Conservation (phyloP, 1,140 invertebrate species). For the Theocolax elegans region DNA sequence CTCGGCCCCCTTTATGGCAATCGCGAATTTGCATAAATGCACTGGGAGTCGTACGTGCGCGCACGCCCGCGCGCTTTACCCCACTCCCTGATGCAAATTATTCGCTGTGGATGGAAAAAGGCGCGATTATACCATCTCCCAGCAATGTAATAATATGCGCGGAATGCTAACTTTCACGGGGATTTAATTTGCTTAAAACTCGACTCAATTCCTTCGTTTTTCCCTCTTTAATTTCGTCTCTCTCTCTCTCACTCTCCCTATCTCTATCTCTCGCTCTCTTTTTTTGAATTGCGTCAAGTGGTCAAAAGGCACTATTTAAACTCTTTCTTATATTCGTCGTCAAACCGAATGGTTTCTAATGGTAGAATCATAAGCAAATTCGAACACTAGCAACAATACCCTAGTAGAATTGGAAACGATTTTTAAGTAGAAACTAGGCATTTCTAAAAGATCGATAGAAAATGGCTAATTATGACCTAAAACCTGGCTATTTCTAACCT, state of each 20-base stretch:
- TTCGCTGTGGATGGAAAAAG: slow-evolving; percentile 26
- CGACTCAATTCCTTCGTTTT: not conserved
- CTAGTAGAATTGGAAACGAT: no score
- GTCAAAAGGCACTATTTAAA: no score
- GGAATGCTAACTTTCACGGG: slow-evolving; percentile 32
- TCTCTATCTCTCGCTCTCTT: slow-evolving; percentile 3
- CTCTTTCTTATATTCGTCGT: no score
- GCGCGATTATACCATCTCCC: slow-evolving; percentile 25
- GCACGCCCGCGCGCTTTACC: no score
- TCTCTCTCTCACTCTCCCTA: not conserved
- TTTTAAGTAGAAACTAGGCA: no score
- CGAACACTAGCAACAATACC: no score
- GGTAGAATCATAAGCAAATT: no score
- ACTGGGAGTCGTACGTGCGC: no score
- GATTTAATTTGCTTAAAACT: slow-evolving; percentile 42
- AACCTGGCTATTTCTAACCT: no score
- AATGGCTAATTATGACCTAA: no score
- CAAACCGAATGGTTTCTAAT: no score
- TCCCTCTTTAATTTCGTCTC: not conserved
- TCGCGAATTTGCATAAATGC: slow-evolving; percentile 39
- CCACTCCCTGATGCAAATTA: slow-evolving; percentile 32
- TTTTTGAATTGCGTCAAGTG: not conserved
- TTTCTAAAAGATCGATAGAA: no score
- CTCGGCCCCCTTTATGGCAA: slow-evolving; percentile 19
- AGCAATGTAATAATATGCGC: slow-evolving; percentile 29